Conservation (phyloP, 1,140 invertebrate genomes). For the Globodera rostochiensis region DNA sequence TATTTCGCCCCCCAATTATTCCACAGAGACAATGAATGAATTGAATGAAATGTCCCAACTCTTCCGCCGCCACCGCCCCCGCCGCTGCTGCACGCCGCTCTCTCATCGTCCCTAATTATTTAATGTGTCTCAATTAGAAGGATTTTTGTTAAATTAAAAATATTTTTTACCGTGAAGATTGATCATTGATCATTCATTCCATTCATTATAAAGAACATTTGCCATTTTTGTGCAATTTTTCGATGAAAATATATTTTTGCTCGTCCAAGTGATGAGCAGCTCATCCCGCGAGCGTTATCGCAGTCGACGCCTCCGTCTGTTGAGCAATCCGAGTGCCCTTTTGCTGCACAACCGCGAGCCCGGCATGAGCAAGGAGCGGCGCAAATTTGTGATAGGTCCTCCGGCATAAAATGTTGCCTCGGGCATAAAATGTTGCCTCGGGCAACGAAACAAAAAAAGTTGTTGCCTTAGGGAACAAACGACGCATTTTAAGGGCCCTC, state of each 20-base stretch:
- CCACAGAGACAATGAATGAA: too few species aligned
- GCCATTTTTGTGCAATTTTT: background rate
- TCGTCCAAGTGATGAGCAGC: background rate
- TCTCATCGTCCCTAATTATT: too few species aligned
- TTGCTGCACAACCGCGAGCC: slow-evolving; percentile 25
- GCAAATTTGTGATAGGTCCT: slow-evolving; percentile 46
- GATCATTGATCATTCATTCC: background rate
- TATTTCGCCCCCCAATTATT: background rate
- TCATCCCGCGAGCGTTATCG: slow-evolving; percentile 6
- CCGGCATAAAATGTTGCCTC: background rate
- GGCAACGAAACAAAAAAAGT: background rate
- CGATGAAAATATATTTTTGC: background rate
- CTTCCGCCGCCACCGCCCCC: too few species aligned
- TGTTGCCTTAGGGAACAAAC: background rate
- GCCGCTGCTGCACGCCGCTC: too few species aligned
- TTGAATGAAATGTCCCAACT: too few species aligned
- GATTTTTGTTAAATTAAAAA: too few species aligned
- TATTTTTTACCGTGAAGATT: too few species aligned
- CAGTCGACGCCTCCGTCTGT: slow-evolving; percentile 1
- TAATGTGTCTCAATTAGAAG: too few species aligned
- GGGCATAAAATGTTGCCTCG: background rate
- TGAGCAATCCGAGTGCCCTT: slow-evolving; percentile 18
- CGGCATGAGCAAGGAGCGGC: slow-evolving; percentile 41
- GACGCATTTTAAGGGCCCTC: background rate
- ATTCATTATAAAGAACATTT: background rate